These are phyloP conservation scores for Blastobasis lacticolella DNA, from an alignment of 2,888 invertebrate species.

Conservation along the genomic window DNA sequence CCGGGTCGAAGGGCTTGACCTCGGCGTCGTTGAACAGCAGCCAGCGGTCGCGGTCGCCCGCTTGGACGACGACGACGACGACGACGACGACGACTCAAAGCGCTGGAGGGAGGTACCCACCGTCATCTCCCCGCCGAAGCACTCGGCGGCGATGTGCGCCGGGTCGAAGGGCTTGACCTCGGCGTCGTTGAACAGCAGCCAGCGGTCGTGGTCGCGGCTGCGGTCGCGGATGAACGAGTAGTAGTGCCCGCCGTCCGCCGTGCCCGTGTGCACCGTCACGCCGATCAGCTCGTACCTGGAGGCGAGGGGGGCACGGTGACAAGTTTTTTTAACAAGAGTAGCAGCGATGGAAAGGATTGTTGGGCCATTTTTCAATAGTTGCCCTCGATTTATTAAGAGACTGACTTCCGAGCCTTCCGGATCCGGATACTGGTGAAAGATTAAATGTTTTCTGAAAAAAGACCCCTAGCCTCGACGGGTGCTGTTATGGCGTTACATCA, in stretches of 20 bases:
- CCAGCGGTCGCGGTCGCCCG: conserved; percentile 83
- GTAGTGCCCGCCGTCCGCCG: conserved; percentile 97
- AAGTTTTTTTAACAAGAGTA: too few relatives aligned
- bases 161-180: conserved; percentile 97
- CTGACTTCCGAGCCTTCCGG: too few relatives aligned
- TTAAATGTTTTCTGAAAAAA: too few relatives aligned
- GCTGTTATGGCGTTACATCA: too few relatives aligned
- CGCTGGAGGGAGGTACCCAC: conserved; percentile 54
- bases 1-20: conserved; percentile 95
- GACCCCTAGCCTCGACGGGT: too few relatives aligned
- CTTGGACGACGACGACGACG: not conserved
- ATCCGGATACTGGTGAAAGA: too few relatives aligned
- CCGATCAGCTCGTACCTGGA: conserved; percentile 87
- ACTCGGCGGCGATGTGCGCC: conserved; percentile 94
- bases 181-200: conserved; percentile 94
- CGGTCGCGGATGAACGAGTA: conserved; percentile 96
- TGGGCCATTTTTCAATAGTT: too few relatives aligned
- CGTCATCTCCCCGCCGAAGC: conserved; percentile 98
- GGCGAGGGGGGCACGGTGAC: not conserved
- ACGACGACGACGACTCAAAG: not conserved
- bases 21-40: conserved; percentile 94
- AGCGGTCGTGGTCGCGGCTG: conserved; percentile 84
- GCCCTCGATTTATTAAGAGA: too few relatives aligned
- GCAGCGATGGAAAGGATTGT: too few relatives aligned
- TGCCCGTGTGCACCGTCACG: conserved; percentile 98